Percentiles rank a stretch among this genome's conserved stretches.
Conservation (phyloP, 2,888 invertebrate species). For the Encarsia formosa region DNA sequence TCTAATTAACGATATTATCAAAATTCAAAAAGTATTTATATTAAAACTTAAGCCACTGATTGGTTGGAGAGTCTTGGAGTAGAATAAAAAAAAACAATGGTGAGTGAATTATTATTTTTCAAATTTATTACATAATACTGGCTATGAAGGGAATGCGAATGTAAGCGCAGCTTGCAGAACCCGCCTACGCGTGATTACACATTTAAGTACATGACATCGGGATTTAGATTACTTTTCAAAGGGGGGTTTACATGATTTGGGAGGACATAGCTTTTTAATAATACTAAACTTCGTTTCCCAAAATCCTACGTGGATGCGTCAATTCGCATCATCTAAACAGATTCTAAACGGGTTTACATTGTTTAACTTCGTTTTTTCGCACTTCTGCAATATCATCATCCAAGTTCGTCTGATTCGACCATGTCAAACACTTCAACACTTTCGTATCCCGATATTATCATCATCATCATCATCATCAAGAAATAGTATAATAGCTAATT, state of each 20-base stretch:
- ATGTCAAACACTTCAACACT: conserved; percentile 4
- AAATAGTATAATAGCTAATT: conserved; percentile 8
- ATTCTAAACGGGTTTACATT: too few relatives aligned
- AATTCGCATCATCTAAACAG: neutral
- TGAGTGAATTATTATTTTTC: neutral
- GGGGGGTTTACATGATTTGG: neutral
- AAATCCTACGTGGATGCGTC: neutral
- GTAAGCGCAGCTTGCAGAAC: conserved; percentile 41
- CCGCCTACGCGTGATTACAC: conserved; percentile 35
- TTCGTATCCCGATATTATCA: conserved; percentile 7
- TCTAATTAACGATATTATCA: too few relatives aligned
- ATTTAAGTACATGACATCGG: neutral
- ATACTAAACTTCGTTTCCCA: conserved; percentile 13
- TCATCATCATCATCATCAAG: conserved; percentile 9
- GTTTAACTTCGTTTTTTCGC: neutral
- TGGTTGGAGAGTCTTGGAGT: too few relatives aligned
- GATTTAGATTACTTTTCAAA: neutral
- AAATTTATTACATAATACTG: conserved; percentile 38
- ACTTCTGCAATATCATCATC: conserved; percentile 12
- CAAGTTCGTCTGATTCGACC: conserved; percentile 11
- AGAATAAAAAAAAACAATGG: too few relatives aligned
- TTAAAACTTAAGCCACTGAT: too few relatives aligned
- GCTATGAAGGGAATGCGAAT: conserved; percentile 31
- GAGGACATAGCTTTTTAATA: conserved; percentile 7
- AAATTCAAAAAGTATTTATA: too few relatives aligned